These are phyloP conservation scores for Salmo trutta DNA, from an alignment of 2,797 vertebrate genomes.

Conservation along the genomic window DNA sequence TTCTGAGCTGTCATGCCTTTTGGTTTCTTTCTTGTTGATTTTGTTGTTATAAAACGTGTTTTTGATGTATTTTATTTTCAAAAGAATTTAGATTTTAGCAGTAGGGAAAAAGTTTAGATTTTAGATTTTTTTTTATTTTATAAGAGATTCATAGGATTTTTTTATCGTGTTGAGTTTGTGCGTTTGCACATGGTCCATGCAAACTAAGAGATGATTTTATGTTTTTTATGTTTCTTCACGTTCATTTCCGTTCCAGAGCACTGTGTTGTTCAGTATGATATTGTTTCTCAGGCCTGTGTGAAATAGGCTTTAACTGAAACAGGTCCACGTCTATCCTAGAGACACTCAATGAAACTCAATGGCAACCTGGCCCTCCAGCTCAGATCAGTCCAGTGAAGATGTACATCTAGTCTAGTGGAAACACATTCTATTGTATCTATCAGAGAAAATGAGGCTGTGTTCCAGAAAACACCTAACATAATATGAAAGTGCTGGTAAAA, in stretches of 20 bases:
- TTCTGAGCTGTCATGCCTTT: slow-evolving; percentile 66
- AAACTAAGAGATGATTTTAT: slow-evolving; percentile 36
- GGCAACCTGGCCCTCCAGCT: slow-evolving; percentile 35
- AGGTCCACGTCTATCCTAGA: slow-evolving; percentile 14
- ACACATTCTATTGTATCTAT: slow-evolving; percentile 46
- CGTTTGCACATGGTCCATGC: slow-evolving; percentile 43
- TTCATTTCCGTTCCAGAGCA: slow-evolving; percentile 49
- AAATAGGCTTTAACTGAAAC: slow-evolving; percentile 29
- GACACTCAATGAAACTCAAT: slow-evolving; percentile 11
- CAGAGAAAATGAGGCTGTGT: slow-evolving; percentile 65
- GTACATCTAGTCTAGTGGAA: neutral
- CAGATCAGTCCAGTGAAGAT: slow-evolving; percentile 23
- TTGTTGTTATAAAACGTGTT: slow-evolving; percentile 29
- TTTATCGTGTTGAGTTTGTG: slow-evolving; percentile 51
- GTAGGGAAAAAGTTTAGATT: slow-evolving; percentile 62
- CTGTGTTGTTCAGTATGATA: slow-evolving; percentile 37
- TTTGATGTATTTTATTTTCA: slow-evolving; percentile 64
- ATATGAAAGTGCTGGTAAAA: slow-evolving; percentile 73
- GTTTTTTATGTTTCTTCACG: slow-evolving; percentile 32
- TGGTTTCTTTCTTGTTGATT: slow-evolving; percentile 26
- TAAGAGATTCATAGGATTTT: slow-evolving; percentile 48
- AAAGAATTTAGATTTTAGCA: slow-evolving; percentile 63
- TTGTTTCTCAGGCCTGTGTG: slow-evolving; percentile 34
- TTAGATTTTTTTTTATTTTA: slow-evolving; percentile 39
- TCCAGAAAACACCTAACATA: slow-evolving; percentile 62